Evolutionary conservation across 92 coral and sea anemone species (phyloP), one percentile per base, ranked within the genome.

Genomic region (Meandrina meandrites): DNA sequence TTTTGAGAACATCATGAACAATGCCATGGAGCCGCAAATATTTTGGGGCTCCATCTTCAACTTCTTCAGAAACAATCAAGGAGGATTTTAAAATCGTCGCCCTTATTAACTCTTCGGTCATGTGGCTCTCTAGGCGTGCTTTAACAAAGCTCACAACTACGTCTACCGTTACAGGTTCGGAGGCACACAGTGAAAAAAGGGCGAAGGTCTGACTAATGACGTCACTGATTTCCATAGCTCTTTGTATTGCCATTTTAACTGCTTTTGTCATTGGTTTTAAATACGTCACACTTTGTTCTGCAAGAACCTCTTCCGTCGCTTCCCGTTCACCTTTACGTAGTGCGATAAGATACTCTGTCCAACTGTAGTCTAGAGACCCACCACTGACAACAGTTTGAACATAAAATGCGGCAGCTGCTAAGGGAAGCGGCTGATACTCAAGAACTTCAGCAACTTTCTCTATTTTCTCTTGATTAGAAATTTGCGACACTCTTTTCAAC

Each of bases 241-340:
- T 82, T n/a, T 82, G 76, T 34, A 90, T 75, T 72, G 93, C 93
- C 42, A 91, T 35, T 58, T 57, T 62, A 18, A 84, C 75, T 50
- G 93, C 86, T 13, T 34, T 69, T 19, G 93, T 86, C 91, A 78
- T 87, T 42, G 87, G 24, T 51, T 68, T 13, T 50, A 75, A 79
- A 31, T 80, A 87, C 22, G 54, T 68, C 22, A 34, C 60, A 77
- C 70, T 86, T 53, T 69, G 79, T 12, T 90, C 45, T 30, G 81
- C 22, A 37, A 77, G 84, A 0, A 34, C 10, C 75, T 60, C 80
- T 73, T 88, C 91, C 2, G 87, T 88, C 28, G 35, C 16, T 79
- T 87, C 67, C 30, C 86, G 79, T 37, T 83, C 53, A 31, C 78
- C 88, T 34, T 87, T 50, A n/a, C 40, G 53, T 18, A 90, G 56